These are phyloP conservation scores for Thecophora atra DNA, from an alignment of 2,888 invertebrate genomes.

Conservation along the genomic window DNA sequence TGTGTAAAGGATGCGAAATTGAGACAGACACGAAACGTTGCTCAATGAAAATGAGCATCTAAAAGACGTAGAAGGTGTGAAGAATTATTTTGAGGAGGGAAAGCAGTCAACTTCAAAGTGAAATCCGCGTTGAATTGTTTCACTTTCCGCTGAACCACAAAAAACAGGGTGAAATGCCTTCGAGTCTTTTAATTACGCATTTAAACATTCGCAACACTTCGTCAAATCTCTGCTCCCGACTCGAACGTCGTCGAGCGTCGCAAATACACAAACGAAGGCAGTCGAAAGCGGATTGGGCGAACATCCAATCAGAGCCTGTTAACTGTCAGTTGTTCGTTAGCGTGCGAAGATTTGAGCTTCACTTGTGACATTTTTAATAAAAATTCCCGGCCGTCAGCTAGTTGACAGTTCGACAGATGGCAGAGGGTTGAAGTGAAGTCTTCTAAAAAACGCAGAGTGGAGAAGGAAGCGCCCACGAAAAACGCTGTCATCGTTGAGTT, in stretches of 20 bases:
- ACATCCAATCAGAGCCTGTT: neutral
- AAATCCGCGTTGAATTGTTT: constrained; percentile 16
- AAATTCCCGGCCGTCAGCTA: constrained; percentile 18
- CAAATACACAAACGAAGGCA: neutral
- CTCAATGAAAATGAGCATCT: too few species aligned
- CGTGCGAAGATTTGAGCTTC: neutral
- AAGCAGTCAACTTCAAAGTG: neutral
- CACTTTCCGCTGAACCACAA: neutral
- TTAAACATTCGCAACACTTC: neutral
- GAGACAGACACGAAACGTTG: neutral
- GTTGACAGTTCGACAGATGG: constrained; percentile 2
- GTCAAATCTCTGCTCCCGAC: neutral
- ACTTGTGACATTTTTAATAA: constrained; percentile 29
- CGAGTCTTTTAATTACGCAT: neutral
- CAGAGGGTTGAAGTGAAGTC: neutral
- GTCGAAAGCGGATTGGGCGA: neutral
- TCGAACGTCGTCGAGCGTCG: neutral
- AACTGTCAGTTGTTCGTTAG: neutral
- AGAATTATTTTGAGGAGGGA: too few species aligned
- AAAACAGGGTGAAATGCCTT: neutral
- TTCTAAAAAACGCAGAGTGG: neutral
- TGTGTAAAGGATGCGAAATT: neutral
- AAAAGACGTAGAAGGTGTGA: too few species aligned
- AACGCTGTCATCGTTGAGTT: neutral
- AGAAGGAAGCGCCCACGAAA: constrained; percentile 4